A percentile compares a stretch with the other conserved stretches of the same genome.
Conservation (phyloP, 2,888 invertebrate genomes). For the Petrophora chlorosata region DNA sequence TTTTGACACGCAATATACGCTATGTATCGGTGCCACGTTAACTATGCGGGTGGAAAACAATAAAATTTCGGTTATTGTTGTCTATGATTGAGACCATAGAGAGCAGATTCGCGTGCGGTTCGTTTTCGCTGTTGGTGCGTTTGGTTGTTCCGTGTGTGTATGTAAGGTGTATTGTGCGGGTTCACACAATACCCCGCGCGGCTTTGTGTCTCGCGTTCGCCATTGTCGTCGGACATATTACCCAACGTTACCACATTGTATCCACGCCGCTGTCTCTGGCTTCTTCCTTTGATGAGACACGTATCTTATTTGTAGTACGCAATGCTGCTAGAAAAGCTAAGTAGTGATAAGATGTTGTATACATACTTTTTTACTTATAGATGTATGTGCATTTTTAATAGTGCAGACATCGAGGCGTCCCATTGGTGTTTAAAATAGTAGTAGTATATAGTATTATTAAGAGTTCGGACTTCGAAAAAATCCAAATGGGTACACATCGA, state of each 20-base stretch:
- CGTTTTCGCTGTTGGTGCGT: conserved; percentile 52
- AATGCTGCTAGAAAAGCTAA: conserved; percentile 33
- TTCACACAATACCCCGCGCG: conserved; percentile 75
- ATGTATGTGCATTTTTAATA: too few relatives aligned
- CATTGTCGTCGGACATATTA: conserved; percentile 81
- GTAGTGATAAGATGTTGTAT: conserved; percentile 5
- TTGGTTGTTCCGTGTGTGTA: conserved; percentile 59
- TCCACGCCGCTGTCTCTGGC: conserved; percentile 66
- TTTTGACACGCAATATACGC: conserved; percentile 67
- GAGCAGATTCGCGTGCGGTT: conserved; percentile 54
- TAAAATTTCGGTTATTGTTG: conserved; percentile 15
- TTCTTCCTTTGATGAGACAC: conserved; percentile 74
- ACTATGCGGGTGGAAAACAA: conserved; percentile 21
- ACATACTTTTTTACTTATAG: too few relatives aligned
- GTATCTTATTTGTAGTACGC: conserved; percentile 66
- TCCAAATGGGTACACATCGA: too few relatives aligned
- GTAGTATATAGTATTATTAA: too few relatives aligned
- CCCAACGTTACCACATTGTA: conserved; percentile 79
- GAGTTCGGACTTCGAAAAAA: too few relatives aligned
- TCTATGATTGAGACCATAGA: conserved; percentile 45
- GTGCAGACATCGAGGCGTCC: too few relatives aligned
- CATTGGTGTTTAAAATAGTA: too few relatives aligned
- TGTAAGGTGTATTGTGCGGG: conserved; percentile 79
- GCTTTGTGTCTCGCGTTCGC: conserved; percentile 78
- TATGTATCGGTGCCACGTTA: conserved; percentile 41